phyloP scores from a whole-genome alignment of 2,888 invertebrate species.

The Tubulanus polymorphus region DNA sequence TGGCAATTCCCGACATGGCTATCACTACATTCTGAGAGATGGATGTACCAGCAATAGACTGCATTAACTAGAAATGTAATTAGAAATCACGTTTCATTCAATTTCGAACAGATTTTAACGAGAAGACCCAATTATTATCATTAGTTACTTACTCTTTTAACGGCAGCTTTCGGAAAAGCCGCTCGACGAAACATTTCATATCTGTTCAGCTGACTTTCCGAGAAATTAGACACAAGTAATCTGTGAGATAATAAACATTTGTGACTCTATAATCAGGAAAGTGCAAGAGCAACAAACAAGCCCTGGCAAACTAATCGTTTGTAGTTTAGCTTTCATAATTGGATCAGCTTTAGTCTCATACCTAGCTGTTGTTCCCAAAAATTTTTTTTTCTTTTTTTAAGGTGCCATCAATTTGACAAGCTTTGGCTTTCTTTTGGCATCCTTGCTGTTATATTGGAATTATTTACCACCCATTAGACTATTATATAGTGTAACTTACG shows the following conservation, averaged over 20 bases:
- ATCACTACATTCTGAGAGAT: constrained; percentile 99
- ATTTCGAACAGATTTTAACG: too few relatives aligned
- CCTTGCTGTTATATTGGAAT: too few relatives aligned
- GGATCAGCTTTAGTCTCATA: too few relatives aligned
- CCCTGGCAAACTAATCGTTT: neutral
- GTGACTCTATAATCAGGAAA: neutral
- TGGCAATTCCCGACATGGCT: constrained; percentile 98
- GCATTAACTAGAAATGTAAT: constrained; percentile 68
- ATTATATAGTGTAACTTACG: too few relatives aligned
- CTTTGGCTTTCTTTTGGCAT: too few relatives aligned
- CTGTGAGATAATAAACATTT: constrained; percentile 57
- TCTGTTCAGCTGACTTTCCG: constrained; percentile 94
- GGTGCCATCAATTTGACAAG: too few relatives aligned
- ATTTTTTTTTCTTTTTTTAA: too few relatives aligned
- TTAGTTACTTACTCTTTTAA: constrained; percentile 71
- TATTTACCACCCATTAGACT: too few relatives aligned
- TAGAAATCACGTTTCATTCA: too few relatives aligned
- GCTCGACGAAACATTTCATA: constrained; percentile 98
- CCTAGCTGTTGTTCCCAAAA: too few relatives aligned
- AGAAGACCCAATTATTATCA: neutral
- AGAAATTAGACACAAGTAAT: constrained; percentile 96
- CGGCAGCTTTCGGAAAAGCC: constrained; percentile 96
- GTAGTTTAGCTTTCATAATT: too few relatives aligned
- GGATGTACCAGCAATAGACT: constrained; percentile 93
- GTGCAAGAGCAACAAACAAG: constrained; percentile 14